Evolutionary conservation across 2,797 vertebrate species (phyloP).

Genomic region (Varecia variegata): DNA sequence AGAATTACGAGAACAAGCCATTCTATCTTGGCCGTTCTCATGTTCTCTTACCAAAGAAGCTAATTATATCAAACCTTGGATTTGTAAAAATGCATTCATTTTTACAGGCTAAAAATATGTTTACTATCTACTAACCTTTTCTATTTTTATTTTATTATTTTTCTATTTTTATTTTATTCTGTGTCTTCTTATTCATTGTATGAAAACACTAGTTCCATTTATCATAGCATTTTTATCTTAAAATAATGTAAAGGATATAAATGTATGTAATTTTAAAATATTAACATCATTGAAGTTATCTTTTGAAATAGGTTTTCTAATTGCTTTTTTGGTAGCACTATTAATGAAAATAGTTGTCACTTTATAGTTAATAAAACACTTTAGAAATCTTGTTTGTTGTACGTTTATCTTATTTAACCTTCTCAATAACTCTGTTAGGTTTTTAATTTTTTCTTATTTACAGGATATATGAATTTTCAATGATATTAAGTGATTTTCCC

Average conservation of each 20-base stretch:
- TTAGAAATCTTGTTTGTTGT: neutral
- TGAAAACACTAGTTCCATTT: neutral
- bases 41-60: neutral
- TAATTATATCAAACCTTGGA: neutral
- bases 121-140: neutral
- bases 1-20: neutral
- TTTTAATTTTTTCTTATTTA: neutral
- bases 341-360: neutral
- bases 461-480: neutral
- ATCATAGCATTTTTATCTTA: neutral
- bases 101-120: neutral
- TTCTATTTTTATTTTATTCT: neutral
- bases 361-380: neutral
- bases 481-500: neutral
- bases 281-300: neutral
- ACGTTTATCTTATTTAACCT: neutral
- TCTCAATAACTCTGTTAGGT: neutral
- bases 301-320: neutral
- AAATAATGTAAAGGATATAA: neutral
- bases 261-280: neutral
- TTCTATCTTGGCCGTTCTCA: neutral
- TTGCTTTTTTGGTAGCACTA: neutral
- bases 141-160: neutral
- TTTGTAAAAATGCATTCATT: neutral
- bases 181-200: neutral